These are phyloP conservation scores for Drosophila lacteicornis DNA, from an alignment of 1,140 invertebrate genomes.

Conservation along the genomic window DNA sequence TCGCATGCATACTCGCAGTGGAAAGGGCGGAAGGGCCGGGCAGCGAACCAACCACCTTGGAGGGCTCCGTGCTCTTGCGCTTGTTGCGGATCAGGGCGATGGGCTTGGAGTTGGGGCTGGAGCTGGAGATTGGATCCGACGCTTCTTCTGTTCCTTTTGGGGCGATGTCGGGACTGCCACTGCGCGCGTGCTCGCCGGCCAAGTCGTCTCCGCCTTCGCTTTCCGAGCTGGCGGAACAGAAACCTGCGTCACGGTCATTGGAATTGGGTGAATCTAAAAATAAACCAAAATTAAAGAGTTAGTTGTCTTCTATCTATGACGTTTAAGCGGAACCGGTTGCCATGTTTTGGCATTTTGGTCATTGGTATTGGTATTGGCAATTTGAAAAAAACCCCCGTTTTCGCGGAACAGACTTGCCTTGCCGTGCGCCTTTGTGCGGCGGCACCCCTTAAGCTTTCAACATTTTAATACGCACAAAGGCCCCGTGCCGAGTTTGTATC, in stretches of 20 bases:
- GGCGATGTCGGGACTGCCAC: conserved; percentile 82
- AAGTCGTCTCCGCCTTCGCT: conserved; percentile 87
- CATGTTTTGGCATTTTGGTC: conserved; percentile 10
- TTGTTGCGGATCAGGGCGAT: conserved; percentile 89
- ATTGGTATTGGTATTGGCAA: conserved; percentile 25
- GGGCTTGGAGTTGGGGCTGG: conserved; percentile 84
- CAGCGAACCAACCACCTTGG: conserved; percentile 75
- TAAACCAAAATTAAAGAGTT: conserved; percentile 36
- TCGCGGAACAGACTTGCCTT: conserved; percentile 31
- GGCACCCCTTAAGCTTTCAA: conserved; percentile 7
- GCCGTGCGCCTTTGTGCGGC: conserved; percentile 17
- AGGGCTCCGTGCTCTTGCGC: conserved; percentile 90
- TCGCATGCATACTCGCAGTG: conserved; percentile 21
- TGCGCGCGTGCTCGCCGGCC: conserved; percentile 58
- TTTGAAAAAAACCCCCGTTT: conserved; percentile 52
- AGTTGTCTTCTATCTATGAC: conserved; percentile 51
- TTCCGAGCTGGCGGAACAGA: conserved; percentile 88
- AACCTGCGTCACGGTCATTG: conserved; percentile 88
- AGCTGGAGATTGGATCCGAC: conserved; percentile 83
- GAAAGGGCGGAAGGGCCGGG: conserved; percentile 1
- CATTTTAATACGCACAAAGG: conserved; percentile 15
- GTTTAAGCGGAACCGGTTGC: conserved; percentile 37
- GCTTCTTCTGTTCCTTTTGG: conserved; percentile 89
- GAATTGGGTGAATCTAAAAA: conserved; percentile 83
- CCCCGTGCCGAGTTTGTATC: no score